A percentile compares a stretch with the other conserved stretches of the same genome.
These are phyloP conservation scores for Harpalus rubripes DNA, from an alignment of 2,888 invertebrate genomes.

Conservation along the genomic window DNA sequence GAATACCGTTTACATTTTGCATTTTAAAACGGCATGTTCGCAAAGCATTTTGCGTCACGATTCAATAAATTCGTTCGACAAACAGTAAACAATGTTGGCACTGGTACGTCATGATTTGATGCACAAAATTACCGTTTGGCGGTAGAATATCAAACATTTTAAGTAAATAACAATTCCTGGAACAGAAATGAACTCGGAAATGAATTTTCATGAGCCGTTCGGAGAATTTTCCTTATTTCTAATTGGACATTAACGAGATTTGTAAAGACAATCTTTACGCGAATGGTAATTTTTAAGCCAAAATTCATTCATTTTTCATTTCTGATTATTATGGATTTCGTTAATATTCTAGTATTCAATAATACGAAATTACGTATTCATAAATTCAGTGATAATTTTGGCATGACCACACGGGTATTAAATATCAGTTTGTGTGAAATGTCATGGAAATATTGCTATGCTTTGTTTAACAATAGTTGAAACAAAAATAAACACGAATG, in stretches of 20 bases:
- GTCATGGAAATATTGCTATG: background rate
- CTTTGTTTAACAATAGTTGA: background rate
- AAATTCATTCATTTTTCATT: slow-evolving; percentile 39
- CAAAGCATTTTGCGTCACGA: background rate
- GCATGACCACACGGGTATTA: background rate
- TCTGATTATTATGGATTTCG: slow-evolving; percentile 21
- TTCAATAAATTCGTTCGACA: background rate
- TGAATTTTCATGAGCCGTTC: slow-evolving; percentile 56
- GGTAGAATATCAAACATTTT: slow-evolving; percentile 20
- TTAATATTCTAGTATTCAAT: slow-evolving; percentile 30
- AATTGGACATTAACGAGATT: slow-evolving; percentile 50
- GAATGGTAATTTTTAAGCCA: slow-evolving; percentile 30
- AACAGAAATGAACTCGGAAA: slow-evolving; percentile 41
- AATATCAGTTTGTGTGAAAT: slow-evolving; percentile 9
- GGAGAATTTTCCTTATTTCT: slow-evolving; percentile 37
- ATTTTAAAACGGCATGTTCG: background rate
- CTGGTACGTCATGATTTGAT: background rate
- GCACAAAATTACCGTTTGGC: background rate
- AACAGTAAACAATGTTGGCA: background rate
- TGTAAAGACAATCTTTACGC: slow-evolving; percentile 31
- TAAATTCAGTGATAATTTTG: slow-evolving; percentile 21
- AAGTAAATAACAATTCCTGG: slow-evolving; percentile 45
- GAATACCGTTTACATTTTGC: background rate
- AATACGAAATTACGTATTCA: slow-evolving; percentile 37
- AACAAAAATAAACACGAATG: too few relatives aligned